These are phyloP conservation scores for Falco naumanni DNA, from an alignment of 2,797 vertebrate species.

Conservation along the genomic window DNA sequence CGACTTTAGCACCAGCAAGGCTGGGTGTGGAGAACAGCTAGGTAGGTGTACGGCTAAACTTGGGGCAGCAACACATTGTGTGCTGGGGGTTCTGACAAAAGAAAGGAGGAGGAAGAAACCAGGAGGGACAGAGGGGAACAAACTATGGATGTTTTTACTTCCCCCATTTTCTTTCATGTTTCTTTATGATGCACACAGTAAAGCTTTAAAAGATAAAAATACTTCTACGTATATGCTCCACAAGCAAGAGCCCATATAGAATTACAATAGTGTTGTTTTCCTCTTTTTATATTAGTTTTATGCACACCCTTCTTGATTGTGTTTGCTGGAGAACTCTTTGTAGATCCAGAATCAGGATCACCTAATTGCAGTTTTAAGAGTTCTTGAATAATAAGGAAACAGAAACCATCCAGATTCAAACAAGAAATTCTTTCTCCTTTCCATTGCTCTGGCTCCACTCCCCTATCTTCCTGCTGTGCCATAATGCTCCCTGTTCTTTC, in stretches of 20 bases:
- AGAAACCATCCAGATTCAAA: not conserved
- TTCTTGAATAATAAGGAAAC: not conserved
- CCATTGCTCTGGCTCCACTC: not conserved
- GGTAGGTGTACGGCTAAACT: not conserved
- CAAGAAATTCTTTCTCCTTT: not conserved
- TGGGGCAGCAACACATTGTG: not conserved
- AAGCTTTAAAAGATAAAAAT: not conserved
- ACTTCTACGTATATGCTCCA: not conserved
- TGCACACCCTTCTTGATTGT: not conserved
- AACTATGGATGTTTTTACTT: not conserved
- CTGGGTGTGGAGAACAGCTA: not conserved
- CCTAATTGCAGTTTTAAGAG: not conserved
- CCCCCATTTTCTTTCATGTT: not conserved
- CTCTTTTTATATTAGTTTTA: not conserved
- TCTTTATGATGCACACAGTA: not conserved
- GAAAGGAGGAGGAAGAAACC: not conserved
- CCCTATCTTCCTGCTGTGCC: not conserved
- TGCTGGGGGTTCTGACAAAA: not conserved
- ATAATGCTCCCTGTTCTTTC: not conserved
- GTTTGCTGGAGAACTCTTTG: not conserved
- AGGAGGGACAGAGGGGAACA: not conserved
- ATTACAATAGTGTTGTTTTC: not conserved
- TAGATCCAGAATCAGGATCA: not conserved
- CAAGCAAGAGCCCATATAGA: not conserved
- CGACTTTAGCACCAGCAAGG: not conserved